Evolutionary conservation across 2,888 invertebrate species (phyloP).

Genomic region (Sympetrum striolatum): DNA sequence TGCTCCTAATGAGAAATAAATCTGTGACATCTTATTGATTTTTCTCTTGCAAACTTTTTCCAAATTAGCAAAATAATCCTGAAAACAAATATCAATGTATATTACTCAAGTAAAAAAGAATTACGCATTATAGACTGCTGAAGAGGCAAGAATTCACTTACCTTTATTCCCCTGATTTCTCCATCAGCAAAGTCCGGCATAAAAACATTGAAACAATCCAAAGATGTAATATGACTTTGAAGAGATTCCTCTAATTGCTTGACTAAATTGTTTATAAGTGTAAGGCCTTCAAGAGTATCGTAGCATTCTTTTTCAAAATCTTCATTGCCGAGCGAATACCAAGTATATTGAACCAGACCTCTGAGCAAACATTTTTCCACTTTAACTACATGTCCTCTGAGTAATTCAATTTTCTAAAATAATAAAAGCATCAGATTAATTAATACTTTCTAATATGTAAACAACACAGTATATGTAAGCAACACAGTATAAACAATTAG

Average conservation of each 20-base stretch:
- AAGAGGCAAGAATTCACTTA: not conserved
- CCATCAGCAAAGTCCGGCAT: conserved; percentile 58
- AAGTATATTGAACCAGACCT: conserved; percentile 81
- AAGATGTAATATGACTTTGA: conserved; percentile 62
- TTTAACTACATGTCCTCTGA: conserved; percentile 72
- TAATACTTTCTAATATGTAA: too few species aligned
- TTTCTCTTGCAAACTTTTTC: conserved; percentile 73
- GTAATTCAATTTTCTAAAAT: conserved; percentile 65
- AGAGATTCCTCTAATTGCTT: conserved; percentile 67
- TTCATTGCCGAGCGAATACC: conserved; percentile 83
- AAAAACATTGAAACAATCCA: conserved; percentile 66
- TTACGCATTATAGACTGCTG: not conserved
- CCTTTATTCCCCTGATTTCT: conserved; percentile 50
- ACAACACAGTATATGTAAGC: too few species aligned
- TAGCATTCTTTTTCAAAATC: conserved; percentile 72
- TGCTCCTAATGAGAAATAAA: conserved; percentile 82
- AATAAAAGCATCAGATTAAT: too few species aligned
- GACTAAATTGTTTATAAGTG: not conserved
- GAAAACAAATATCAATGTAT: conserved; percentile 33
- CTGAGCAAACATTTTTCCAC: conserved; percentile 80
- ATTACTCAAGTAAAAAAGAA: not conserved
- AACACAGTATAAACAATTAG: too few species aligned
- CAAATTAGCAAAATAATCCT: conserved; percentile 77
- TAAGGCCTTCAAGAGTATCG: conserved; percentile 63
- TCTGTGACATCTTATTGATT: conserved; percentile 70